phyloP scores from a whole-genome alignment of 2,797 vertebrate genomes.

The Eidolon dupreanum region DNA sequence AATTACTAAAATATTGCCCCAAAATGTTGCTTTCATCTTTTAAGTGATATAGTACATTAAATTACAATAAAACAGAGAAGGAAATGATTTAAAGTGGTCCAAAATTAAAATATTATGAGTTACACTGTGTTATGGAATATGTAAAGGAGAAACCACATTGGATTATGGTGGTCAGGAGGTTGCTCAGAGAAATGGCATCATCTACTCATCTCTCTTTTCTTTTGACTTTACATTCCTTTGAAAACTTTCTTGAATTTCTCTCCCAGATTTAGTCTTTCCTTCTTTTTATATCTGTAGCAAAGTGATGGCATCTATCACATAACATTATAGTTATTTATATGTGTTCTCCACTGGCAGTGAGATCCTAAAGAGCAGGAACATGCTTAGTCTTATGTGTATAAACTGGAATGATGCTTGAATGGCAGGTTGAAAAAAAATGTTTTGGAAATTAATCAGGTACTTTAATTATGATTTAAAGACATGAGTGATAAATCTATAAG shows the following conservation, averaged over 20 bases:
- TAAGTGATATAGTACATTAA: not conserved
- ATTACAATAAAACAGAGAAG: not conserved
- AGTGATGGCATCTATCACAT: not conserved
- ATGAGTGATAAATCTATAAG: not conserved
- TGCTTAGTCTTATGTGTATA: not conserved
- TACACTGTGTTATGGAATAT: not conserved
- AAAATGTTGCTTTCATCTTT: not conserved
- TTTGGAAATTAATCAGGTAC: not conserved
- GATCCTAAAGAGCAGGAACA: not conserved
- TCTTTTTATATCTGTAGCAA: not conserved
- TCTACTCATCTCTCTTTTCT: not conserved
- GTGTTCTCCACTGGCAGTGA: not conserved
- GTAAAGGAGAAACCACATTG: not conserved
- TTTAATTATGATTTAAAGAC: not conserved
- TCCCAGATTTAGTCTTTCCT: not conserved
- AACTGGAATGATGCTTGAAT: not conserved
- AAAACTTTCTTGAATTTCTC: not conserved
- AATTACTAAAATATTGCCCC: not conserved
- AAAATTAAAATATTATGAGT: not conserved
- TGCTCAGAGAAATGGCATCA: accelerated
- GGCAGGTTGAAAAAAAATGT: not conserved
- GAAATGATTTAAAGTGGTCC: not conserved
- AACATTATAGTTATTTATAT: not conserved
- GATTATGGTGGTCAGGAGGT: not conserved
- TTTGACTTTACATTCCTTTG: not conserved